These are phyloP conservation scores for Indicator indicator DNA, from an alignment of 2,113 vertebrate genomes.

Conservation along the genomic window DNA sequence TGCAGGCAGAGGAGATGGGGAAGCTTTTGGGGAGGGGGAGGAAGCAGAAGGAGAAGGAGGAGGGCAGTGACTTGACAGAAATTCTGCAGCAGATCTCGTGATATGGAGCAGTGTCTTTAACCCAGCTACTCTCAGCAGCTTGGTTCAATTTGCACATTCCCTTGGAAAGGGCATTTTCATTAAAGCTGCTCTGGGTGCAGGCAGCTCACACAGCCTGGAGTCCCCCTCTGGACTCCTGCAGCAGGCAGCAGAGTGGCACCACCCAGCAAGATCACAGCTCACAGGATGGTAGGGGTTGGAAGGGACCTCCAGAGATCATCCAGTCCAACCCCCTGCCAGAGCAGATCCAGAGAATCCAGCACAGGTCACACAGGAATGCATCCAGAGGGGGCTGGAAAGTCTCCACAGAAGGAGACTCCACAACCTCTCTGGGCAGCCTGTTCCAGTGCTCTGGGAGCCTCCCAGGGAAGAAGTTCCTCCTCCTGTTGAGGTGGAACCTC, in stretches of 20 bases:
- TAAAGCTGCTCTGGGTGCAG: not conserved
- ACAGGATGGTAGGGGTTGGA: too few species aligned
- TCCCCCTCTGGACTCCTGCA: not conserved
- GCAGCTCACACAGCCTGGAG: not conserved
- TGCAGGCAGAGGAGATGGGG: not conserved
- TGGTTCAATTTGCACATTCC: not conserved
- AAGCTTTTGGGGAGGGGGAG: not conserved
- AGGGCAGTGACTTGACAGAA: not conserved
- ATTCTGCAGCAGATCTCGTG: not conserved
- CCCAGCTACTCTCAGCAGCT: not conserved
- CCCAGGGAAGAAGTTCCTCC: too few species aligned
- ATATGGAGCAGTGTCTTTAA: not conserved
- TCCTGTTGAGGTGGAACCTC: too few species aligned
- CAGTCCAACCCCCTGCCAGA: too few species aligned
- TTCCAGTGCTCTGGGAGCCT: too few species aligned
- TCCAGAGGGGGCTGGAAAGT: too few species aligned
- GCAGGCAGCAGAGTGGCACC: not conserved
- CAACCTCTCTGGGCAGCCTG: too few species aligned
- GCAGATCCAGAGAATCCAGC: too few species aligned
- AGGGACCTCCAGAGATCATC: too few species aligned
- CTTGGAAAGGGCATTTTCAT: conserved; percentile 4
- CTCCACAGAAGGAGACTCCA: too few species aligned
- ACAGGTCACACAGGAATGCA: too few species aligned
- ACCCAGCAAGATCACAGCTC: not conserved
- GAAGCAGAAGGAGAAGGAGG: not conserved